Conservation (phyloP, 2,797 vertebrate species). For the Vultur gryphus region DNA sequence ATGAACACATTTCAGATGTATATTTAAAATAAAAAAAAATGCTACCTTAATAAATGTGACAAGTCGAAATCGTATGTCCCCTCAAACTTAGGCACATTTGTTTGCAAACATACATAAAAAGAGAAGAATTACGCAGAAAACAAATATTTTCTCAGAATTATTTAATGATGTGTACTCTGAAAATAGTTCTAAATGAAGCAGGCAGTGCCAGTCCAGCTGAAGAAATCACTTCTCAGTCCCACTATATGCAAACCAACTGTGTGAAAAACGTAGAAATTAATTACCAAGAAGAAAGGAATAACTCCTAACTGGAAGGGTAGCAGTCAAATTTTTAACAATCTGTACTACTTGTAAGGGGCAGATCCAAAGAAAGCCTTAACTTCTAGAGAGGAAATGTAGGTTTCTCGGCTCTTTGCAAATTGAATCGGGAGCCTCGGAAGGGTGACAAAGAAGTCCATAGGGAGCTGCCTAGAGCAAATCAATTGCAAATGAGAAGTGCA, state of each 20-base stretch:
- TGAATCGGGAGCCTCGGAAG: not conserved
- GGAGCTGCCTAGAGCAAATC: not conserved
- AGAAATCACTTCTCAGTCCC: not conserved
- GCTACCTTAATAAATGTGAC: conserved; percentile 53
- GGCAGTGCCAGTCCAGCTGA: not conserved
- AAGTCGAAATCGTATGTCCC: conserved; percentile 54
- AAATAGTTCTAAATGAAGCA: not conserved
- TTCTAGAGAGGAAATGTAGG: not conserved
- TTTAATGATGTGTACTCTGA: not conserved
- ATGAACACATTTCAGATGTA: not conserved
- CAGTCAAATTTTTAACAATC: not conserved
- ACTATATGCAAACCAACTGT: not conserved
- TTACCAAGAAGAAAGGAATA: not conserved
- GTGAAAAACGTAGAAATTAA: not conserved
- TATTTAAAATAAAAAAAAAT: conserved; percentile 15
- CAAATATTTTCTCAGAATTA: conserved; percentile 42
- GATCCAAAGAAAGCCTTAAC: not conserved
- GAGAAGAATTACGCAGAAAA: conserved; percentile 51
- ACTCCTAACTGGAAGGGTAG: not conserved
- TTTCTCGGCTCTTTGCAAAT: not conserved
- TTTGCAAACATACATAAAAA: conserved; percentile 60
- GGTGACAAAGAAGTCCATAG: not conserved
- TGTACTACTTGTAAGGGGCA: not conserved
- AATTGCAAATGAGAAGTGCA: not conserved
- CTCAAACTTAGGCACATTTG: conserved; percentile 56